A percentile compares a stretch with the other conserved stretches of the same genome.
phyloP scores from a whole-genome alignment of 2,888 invertebrate genomes.

The Melipona bicolor region DNA sequence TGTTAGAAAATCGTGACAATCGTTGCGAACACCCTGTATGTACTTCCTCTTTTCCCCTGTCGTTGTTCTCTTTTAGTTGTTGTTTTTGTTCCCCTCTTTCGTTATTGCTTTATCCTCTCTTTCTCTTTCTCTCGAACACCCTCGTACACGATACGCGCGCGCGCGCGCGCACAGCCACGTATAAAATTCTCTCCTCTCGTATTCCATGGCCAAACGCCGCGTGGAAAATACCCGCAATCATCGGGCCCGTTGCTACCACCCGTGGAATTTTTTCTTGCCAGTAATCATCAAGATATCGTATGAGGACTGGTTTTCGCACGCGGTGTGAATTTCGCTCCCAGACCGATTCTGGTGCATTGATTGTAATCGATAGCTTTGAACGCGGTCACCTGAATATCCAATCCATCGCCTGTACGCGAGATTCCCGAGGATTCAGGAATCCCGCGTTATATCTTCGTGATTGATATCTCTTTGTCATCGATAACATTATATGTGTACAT shows the following conservation, averaged over 20 bases:
- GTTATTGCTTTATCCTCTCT: neutral
- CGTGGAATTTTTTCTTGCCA: constrained; percentile 35
- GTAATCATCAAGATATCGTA: constrained; percentile 68
- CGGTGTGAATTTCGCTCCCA: constrained; percentile 70
- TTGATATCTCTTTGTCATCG: constrained; percentile 71
- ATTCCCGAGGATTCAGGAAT: constrained; percentile 50
- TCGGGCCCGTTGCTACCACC: constrained; percentile 31
- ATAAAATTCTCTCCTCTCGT: neutral
- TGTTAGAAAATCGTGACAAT: neutral
- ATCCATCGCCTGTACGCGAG: constrained; percentile 24
- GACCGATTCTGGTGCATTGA: constrained; percentile 54
- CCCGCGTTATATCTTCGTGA: constrained; percentile 44
- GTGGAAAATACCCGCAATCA: constrained; percentile 35
- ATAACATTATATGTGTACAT: constrained; percentile 58
- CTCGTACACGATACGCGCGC: neutral
- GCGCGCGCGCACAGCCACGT: too few species aligned
- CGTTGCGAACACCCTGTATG: constrained; percentile 6
- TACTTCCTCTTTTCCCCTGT: constrained; percentile 5
- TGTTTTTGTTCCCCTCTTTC: constrained; percentile 31
- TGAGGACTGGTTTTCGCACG: constrained; percentile 67
- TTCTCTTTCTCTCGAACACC: neutral
- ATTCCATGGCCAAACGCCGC: constrained; percentile 11
- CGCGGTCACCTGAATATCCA: constrained; percentile 52
- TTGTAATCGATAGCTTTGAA: constrained; percentile 79
- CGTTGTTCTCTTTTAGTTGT: neutral